A percentile compares a stretch with the other conserved stretches of the same genome.
Conservation (phyloP, 1,140 invertebrate genomes). For the Pseudoatta argentina region DNA sequence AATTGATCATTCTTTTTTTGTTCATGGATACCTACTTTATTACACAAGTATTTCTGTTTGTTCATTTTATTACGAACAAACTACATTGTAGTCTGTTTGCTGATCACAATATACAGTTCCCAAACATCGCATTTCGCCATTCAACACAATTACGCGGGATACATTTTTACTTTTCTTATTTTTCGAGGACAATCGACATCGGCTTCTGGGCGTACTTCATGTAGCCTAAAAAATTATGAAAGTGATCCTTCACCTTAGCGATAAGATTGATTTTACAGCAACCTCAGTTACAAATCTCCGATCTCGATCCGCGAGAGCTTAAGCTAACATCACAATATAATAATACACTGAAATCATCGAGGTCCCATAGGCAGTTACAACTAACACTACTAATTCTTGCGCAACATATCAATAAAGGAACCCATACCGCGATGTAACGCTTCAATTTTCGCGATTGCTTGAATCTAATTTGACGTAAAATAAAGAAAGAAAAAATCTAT, state of each 20-base stretch:
- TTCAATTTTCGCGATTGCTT: slow-evolving; percentile 36
- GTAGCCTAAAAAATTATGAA: slow-evolving; percentile 83
- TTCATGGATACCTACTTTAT: slow-evolving; percentile 86
- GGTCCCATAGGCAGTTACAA: slow-evolving; percentile 76
- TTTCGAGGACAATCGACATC: slow-evolving; percentile 75
- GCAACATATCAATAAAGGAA: slow-evolving; percentile 76
- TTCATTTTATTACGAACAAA: slow-evolving; percentile 86
- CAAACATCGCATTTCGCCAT: slow-evolving; percentile 80
- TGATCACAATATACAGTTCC: slow-evolving; percentile 85
- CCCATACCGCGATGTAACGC: slow-evolving; percentile 59
- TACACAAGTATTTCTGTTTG: slow-evolving; percentile 85
- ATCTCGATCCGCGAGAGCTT: slow-evolving; percentile 82
- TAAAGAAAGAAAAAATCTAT: slow-evolving; percentile 36
- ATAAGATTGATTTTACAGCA: slow-evolving; percentile 80
- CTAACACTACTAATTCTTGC: slow-evolving; percentile 76
- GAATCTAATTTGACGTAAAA: slow-evolving; percentile 42
- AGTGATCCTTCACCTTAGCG: slow-evolving; percentile 82
- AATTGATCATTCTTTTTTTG: slow-evolving; percentile 59
- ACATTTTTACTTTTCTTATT: slow-evolving; percentile 77
- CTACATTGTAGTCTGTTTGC: slow-evolving; percentile 86
- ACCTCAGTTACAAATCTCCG: slow-evolving; percentile 83
- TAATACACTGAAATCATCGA: slow-evolving; percentile 84
- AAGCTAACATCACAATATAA: slow-evolving; percentile 85
- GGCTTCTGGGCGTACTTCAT: slow-evolving; percentile 68
- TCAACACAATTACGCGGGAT: slow-evolving; percentile 83